phyloP scores from a whole-genome alignment of 2,797 vertebrate genomes.

The Oreonectes daqikongensis region DNA sequence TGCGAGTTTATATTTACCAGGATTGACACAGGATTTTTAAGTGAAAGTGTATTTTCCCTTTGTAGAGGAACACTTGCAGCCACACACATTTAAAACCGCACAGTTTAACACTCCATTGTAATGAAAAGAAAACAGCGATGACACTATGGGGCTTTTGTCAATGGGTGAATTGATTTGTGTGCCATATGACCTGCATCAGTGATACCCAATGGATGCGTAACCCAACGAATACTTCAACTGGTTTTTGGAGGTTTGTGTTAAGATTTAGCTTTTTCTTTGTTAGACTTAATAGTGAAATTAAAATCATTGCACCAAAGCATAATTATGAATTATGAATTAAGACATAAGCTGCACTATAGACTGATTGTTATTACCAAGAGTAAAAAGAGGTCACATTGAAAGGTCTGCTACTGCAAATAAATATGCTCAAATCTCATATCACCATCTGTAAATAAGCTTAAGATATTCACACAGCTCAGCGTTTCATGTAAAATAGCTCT shows the following conservation, averaged over 20 bases:
- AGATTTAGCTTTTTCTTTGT: background rate
- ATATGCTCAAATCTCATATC: background rate
- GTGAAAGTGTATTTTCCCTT: background rate
- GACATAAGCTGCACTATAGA: background rate
- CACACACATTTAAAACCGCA: slow-evolving; percentile 14
- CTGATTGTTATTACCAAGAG: background rate
- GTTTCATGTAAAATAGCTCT: background rate
- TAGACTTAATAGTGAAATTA: background rate
- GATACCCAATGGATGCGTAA: background rate
- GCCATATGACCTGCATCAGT: background rate
- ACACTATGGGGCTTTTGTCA: background rate
- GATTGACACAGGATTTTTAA: background rate
- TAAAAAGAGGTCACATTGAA: background rate
- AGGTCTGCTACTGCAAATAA: background rate
- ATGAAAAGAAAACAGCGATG: background rate
- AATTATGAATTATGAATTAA: too few relatives aligned
- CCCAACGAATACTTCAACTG: too few relatives aligned
- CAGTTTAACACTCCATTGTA: slow-evolving; percentile 12
- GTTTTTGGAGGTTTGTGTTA: background rate
- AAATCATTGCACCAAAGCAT: background rate
- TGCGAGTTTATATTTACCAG: background rate
- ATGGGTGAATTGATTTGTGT: background rate
- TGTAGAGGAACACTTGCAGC: slow-evolving; percentile 6
- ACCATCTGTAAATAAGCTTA: slow-evolving; percentile 15
- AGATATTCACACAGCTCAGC: background rate